Conservation (phyloP, 2,888 invertebrate species). For the Glyphotaelius pellucidus region DNA sequence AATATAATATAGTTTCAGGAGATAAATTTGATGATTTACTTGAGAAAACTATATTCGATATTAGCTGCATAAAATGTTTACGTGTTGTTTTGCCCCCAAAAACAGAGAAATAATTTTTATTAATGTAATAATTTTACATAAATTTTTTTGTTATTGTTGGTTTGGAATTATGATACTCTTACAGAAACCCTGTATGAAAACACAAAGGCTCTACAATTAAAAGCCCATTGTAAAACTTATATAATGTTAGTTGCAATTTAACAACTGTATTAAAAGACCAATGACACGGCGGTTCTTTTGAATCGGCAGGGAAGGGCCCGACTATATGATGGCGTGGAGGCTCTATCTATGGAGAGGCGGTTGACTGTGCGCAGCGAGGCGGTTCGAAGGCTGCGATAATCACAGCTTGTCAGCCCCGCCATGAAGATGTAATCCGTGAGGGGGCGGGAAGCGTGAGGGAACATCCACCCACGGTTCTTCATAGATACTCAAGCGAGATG, state of each 20-base stretch:
- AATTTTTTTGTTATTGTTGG: neutral
- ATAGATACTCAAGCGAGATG: conserved; percentile 6
- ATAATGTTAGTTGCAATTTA: neutral
- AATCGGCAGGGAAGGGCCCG: conserved; percentile 7
- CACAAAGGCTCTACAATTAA: neutral
- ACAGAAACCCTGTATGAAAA: neutral
- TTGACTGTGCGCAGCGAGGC: neutral
- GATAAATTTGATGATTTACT: neutral
- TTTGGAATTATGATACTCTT: neutral
- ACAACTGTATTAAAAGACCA: conserved; percentile 9
- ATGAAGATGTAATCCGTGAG: conserved; percentile 55
- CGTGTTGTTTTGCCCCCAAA: neutral
- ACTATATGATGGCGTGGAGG: neutral
- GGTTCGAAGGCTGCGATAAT: conserved; percentile 18
- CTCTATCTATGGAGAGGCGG: conserved; percentile 2
- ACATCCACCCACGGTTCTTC: conserved; percentile 9
- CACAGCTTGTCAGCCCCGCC: conserved; percentile 53
- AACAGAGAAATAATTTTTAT: neutral
- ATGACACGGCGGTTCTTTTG: conserved; percentile 19
- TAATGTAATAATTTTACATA: neutral
- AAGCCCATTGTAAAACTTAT: neutral
- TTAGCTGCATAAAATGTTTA: neutral
- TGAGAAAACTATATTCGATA: neutral
- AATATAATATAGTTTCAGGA: too few relatives aligned
- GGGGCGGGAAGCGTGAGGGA: conserved; percentile 44